Percentiles rank a stretch among this genome's conserved stretches.
Conservation (phyloP, 2,888 invertebrate species). For the Ypsolopha scabrella region DNA sequence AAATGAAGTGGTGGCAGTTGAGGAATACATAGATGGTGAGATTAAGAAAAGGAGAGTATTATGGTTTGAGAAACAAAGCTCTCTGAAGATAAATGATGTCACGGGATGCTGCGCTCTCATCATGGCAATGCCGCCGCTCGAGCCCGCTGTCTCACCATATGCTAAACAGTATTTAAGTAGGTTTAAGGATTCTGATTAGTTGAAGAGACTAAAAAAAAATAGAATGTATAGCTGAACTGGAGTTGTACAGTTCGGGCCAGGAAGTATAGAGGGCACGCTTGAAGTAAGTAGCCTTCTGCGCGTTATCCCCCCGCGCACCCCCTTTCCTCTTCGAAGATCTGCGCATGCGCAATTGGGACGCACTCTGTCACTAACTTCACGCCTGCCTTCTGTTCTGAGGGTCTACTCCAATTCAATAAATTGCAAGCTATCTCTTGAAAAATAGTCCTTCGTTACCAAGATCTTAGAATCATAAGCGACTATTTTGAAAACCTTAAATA, state of each 20-base stretch:
- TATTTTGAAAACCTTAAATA: too few species aligned
- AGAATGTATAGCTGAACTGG: too few species aligned
- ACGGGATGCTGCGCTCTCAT: conserved; percentile 37
- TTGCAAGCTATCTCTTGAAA: too few species aligned
- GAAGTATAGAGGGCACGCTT: neutral
- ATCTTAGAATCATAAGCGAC: too few species aligned
- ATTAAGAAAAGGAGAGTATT: conserved; percentile 21
- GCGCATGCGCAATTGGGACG: too few species aligned
- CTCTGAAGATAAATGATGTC: conserved; percentile 34
- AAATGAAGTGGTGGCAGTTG: conserved; percentile 27
- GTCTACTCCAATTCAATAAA: too few species aligned
- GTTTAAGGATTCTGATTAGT: conserved; percentile 12
- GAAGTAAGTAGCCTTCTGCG: too few species aligned
- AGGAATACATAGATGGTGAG: conserved; percentile 22
- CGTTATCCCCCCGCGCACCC: too few species aligned
- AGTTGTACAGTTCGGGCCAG: neutral
- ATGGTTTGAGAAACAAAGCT: conserved; percentile 19
- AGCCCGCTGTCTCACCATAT: conserved; percentile 23
- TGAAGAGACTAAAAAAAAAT: neutral
- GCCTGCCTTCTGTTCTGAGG: too few species aligned
- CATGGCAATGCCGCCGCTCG: conserved; percentile 25
- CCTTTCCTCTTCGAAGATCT: too few species aligned
- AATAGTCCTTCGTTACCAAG: too few species aligned
- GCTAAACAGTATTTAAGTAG: conserved; percentile 27
- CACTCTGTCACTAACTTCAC: too few species aligned